These are phyloP conservation scores for Charadrius vociferus DNA, from an alignment of 2,113 vertebrate species.

Conservation along the genomic window DNA sequence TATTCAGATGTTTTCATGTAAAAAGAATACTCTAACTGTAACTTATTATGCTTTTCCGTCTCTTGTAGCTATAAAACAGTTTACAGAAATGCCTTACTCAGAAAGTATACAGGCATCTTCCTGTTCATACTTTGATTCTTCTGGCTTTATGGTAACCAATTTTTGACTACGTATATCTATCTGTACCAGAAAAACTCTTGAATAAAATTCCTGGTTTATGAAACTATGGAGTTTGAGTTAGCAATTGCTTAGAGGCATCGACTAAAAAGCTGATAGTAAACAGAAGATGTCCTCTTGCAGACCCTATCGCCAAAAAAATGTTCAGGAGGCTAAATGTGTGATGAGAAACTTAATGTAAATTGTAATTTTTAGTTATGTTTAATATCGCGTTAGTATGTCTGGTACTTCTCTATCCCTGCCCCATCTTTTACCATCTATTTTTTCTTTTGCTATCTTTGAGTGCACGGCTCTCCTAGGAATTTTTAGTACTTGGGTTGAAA, in stretches of 20 bases:
- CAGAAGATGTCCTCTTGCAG: not conserved
- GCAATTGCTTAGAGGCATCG: not conserved
- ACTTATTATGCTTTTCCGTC: conserved; percentile 50
- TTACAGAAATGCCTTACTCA: conserved; percentile 27
- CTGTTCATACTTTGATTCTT: conserved; percentile 35
- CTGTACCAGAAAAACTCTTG: not conserved
- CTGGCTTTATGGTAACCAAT: conserved; percentile 49
- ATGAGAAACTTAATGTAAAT: not conserved
- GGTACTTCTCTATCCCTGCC: not conserved
- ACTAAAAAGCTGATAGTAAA: not conserved
- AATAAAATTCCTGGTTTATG: not conserved
- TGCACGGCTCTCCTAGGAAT: not conserved
- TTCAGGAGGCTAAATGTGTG: not conserved
- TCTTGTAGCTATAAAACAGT: conserved; percentile 53
- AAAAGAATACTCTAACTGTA: not conserved
- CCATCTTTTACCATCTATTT: not conserved
- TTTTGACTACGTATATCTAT: not conserved
- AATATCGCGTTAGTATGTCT: not conserved
- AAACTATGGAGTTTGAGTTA: not conserved
- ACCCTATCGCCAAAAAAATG: not conserved
- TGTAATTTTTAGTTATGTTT: not conserved
- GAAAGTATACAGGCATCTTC: conserved; percentile 14
- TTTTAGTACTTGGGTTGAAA: not conserved
- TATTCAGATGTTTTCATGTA: not conserved
- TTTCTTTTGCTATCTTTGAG: not conserved